Evolutionary conservation across 2,797 vertebrate species (phyloP), one percentile per base, ranked within the genome.

Genomic region (Chelon auratus): DNA sequence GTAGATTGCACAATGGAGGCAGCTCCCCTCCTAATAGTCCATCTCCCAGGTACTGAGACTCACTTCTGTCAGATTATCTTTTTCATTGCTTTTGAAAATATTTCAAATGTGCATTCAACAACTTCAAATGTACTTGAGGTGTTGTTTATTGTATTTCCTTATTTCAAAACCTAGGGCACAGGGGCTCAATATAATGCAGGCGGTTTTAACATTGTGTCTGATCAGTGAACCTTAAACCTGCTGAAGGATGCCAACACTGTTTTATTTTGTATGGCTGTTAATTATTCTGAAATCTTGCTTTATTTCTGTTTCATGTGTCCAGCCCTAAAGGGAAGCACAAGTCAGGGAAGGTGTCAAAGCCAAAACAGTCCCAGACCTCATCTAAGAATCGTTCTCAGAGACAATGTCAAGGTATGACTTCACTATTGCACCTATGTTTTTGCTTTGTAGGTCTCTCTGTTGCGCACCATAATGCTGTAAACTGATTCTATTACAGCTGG

Each of bases 251-350:
- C 6, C 33, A 39, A 1, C 18, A 37, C 5, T 36, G 3, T 30
- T 26, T 9, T 26, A 15, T 26, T 2, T 24, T 0, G 40, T 22
- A n/a, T n/a, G 17, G 24, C 37, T 3, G 2, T 18, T 43, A 6
- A 20, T 67, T 24, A 11, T 50, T 66, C 8, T 61, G 5, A 71
- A 54, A 36, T 56, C 5, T 62, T 42, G 24, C 17, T 17, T 62
- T 0, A 55, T 54, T 45, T 33, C 56, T 30, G 6, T 30, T 15
- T 72, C 14, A 43, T 42, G 78, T 72, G 12, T 91, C 15, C 81
- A 99, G 97, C 79, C 94, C 95, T 24, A 97, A 96, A 95, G 95
- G 95, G 80, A 97, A 97, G 88, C 95, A 96, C 89, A 97, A 97
- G 88, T 95, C 95, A 89, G 89, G 92, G 84, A 99, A 95, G 91